These are phyloP conservation scores for Odontomachus brunneus DNA, from an alignment of 1,140 invertebrate species.

Conservation along the genomic window DNA sequence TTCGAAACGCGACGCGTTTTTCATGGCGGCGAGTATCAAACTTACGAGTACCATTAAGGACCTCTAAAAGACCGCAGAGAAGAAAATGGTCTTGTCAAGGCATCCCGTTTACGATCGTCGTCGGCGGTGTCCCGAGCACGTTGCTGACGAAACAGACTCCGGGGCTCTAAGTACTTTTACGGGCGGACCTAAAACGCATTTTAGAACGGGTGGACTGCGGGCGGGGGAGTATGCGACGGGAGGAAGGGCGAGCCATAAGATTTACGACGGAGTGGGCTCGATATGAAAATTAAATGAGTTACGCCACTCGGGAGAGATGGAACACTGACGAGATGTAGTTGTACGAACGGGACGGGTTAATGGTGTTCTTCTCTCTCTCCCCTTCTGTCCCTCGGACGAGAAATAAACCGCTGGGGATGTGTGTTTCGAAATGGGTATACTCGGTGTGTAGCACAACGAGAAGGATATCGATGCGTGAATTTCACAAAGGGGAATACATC, in stretches of 20 bases:
- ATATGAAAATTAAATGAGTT: constrained; percentile 62
- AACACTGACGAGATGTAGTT: constrained; percentile 36
- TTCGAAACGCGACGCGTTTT: constrained; percentile 51
- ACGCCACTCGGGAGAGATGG: constrained; percentile 31
- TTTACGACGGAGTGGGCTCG: constrained; percentile 45
- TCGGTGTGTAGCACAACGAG: no score
- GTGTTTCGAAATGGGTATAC: background rate
- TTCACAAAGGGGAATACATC: no score
- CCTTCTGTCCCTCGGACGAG: background rate
- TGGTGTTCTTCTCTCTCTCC: background rate
- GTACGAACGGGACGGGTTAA: constrained; percentile 28
- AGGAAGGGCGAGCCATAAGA: constrained; percentile 18
- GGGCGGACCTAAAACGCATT: constrained; percentile 27
- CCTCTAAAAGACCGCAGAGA: constrained; percentile 38
- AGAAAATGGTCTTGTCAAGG: constrained; percentile 48
- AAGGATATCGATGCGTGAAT: no score
- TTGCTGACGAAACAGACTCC: constrained; percentile 56
- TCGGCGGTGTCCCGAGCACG: constrained; percentile 7
- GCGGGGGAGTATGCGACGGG: background rate
- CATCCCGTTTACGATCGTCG: constrained; percentile 70
- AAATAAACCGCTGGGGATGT: constrained; percentile 18
- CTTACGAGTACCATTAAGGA: constrained; percentile 79
- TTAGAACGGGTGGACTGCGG: constrained; percentile 13
- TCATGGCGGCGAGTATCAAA: constrained; percentile 70
- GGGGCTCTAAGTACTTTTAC: constrained; percentile 55